Percentiles rank a stretch among this genome's conserved stretches.
These are phyloP conservation scores for Catocala sponsa DNA, from an alignment of 2,888 invertebrate species.

Conservation along the genomic window DNA sequence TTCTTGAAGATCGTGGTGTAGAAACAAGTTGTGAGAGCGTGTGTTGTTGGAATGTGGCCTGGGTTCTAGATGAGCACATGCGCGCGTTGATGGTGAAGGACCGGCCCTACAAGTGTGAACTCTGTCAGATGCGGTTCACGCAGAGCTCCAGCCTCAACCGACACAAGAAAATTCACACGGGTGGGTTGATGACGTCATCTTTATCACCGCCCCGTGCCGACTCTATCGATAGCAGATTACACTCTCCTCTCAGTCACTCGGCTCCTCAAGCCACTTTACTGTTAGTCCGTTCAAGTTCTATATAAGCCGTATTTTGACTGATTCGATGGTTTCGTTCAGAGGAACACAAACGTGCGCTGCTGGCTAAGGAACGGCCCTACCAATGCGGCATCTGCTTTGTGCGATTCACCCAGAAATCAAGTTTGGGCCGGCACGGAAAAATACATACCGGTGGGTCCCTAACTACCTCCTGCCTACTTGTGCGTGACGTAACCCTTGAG, in stretches of 20 bases:
- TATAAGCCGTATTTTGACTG: conserved; percentile 65
- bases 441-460: conserved; percentile 88
- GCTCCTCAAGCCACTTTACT: conserved; percentile 56
- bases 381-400: conserved; percentile 90
- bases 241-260: conserved; percentile 39
- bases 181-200: conserved; percentile 75
- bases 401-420: conserved; percentile 91
- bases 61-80: conserved; percentile 87
- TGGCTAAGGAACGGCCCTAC: conserved; percentile 87
- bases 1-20: conserved; percentile 57
- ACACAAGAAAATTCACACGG: conserved; percentile 91
- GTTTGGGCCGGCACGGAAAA: conserved; percentile 90
- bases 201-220: conserved; percentile 67
- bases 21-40: conserved; percentile 56
- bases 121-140: conserved; percentile 91
- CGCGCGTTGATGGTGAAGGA: conserved; percentile 87
- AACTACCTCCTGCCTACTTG: conserved; percentile 69
- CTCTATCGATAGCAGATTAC: conserved; percentile 41
- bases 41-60: conserved; percentile 77
- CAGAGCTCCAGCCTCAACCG: conserved; percentile 92
- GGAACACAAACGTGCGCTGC: conserved; percentile 83
- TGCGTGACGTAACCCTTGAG: conserved; percentile 77
- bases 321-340: conserved; percentile 80
- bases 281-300: conserved; percentile 46
- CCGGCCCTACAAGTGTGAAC: conserved; percentile 90